These are phyloP conservation scores for Sciaenops ocellatus DNA, from an alignment of 2,797 vertebrate genomes.

Conservation along the genomic window DNA sequence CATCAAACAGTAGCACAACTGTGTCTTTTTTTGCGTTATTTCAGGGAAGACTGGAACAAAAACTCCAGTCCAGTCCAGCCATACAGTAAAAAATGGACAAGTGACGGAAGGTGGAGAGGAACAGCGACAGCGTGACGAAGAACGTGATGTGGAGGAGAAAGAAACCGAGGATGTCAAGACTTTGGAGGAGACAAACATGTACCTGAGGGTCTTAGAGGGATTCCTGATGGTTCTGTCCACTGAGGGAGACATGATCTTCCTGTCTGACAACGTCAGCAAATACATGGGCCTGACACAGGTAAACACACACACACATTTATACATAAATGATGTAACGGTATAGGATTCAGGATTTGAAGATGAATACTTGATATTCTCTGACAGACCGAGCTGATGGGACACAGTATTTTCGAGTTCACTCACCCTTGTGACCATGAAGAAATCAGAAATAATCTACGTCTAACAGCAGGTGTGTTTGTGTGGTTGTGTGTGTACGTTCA, in stretches of 20 bases:
- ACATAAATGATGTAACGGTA: not conserved
- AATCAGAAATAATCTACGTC: constrained; percentile 82
- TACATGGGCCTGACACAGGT: constrained; percentile 97
- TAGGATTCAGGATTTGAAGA: constrained; percentile 2
- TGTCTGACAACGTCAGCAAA: constrained; percentile 96
- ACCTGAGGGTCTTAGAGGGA: constrained; percentile 93
- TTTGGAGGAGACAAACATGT: constrained; percentile 87
- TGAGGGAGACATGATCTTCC: constrained; percentile 95
- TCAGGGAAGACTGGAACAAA: constrained; percentile 25
- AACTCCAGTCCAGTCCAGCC: not conserved
- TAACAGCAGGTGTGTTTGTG: constrained; percentile 66
- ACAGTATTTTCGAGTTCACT: constrained; percentile 95
- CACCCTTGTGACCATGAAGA: constrained; percentile 98
- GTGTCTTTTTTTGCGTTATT: not conserved
- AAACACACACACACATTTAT: not conserved
- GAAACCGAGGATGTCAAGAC: not conserved
- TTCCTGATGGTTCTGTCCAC: constrained; percentile 96
- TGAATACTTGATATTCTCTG: constrained; percentile 10
- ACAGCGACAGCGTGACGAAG: not conserved
- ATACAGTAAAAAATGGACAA: not conserved
- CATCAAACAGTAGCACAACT: not conserved
- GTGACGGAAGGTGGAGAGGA: not conserved
- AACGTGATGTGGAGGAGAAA: not conserved
- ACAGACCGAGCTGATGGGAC: constrained; percentile 96
- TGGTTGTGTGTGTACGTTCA: not conserved